Evolutionary conservation across 2,797 vertebrate species (phyloP), one percentile per base, ranked within the genome.

Genomic region (Sarcoramphus papa): DNA sequence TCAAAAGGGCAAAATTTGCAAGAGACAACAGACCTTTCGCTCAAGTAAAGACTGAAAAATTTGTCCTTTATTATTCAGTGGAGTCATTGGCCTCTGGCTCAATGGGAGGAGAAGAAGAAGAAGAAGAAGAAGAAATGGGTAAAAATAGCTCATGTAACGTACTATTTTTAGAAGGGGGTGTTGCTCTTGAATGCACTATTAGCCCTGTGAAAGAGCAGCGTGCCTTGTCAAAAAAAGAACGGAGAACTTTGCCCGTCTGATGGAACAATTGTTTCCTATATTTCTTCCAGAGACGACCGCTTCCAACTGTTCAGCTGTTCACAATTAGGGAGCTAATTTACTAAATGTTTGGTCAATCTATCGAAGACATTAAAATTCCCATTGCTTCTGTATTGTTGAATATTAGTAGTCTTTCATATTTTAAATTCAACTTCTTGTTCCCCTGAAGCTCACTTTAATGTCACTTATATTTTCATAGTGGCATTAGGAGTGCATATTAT

Each of bases 241-340:
- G 9, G 24, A 88, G 64, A 94, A 85, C 70, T 54, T 57, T 79
- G 70, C 53, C 60, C 63, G 1, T 56, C 54, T 68, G 50, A 60
- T 51, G 69, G 63, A 96, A 88, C 51, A 83, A 37, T 35, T 62
- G 45, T 65, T 70, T 93, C 64, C 60, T 86, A 12, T 76, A 51
- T 89, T 91, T 50, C 60, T 95, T 83, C 74, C 70, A 87, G 59
- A 83, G 47, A 89, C 47, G 93, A 70, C 30, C 3, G 21, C 28
- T 92, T 92, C 83, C 50, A 95, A 59, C 31, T 78, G 19, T 47
- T 97, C 82, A 92, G 80, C 85, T 95, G 87, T 80, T 92, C 89
- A 62, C 23, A 90, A 73, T 95, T 88, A 95, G 64, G 81, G 90
- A 80, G 77, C 33, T 51, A 81, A 54, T 74, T 73, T 87, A 84